Percentiles rank a stretch among this genome's conserved stretches.
Conservation (phyloP, 2,888 invertebrate genomes). For the Thecophora atra region DNA sequence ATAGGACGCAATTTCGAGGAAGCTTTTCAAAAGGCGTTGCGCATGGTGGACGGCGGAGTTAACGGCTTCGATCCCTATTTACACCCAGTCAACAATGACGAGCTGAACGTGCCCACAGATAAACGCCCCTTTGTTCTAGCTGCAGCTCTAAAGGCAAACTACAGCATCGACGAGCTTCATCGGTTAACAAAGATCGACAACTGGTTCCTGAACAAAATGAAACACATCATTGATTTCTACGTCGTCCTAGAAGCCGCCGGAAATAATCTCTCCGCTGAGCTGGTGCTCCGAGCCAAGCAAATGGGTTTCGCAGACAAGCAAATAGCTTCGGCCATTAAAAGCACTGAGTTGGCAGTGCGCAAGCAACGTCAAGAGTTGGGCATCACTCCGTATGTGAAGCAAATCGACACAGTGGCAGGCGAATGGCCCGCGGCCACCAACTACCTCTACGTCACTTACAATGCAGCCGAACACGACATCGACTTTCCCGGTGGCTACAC, state of each 20-base stretch:
- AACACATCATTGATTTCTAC: slow-evolving; percentile 85
- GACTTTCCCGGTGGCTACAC: slow-evolving; percentile 80
- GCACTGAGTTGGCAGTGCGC: slow-evolving; percentile 85
- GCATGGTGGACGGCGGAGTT: slow-evolving; percentile 97
- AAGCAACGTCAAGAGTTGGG: slow-evolving; percentile 79
- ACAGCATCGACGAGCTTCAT: slow-evolving; percentile 85
- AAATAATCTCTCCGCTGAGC: slow-evolving; percentile 71
- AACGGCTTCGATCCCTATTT: slow-evolving; percentile 93
- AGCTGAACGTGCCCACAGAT: slow-evolving; percentile 93
- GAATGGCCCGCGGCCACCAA: slow-evolving; percentile 99
- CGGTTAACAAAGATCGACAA: slow-evolving; percentile 94
- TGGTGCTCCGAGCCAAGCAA: slow-evolving; percentile 83
- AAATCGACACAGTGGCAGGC: slow-evolving; percentile 98
- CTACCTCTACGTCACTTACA: slow-evolving; percentile 98
- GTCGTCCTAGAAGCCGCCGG: slow-evolving; percentile 73
- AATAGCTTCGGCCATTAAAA: slow-evolving; percentile 86
- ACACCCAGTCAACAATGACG: slow-evolving; percentile 80
- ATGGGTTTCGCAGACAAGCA: slow-evolving; percentile 98
- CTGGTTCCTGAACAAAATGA: slow-evolving; percentile 97
- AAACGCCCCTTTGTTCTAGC: slow-evolving; percentile 96
- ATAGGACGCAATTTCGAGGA: slow-evolving; percentile 98
- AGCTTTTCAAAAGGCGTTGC: slow-evolving; percentile 97
- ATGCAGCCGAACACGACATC: slow-evolving; percentile 84
- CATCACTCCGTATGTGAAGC: slow-evolving; percentile 89
- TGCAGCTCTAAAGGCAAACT: slow-evolving; percentile 86